Evolutionary conservation across 2,113 vertebrate species (phyloP).

Genomic region (Spea multiplicata): DNA sequence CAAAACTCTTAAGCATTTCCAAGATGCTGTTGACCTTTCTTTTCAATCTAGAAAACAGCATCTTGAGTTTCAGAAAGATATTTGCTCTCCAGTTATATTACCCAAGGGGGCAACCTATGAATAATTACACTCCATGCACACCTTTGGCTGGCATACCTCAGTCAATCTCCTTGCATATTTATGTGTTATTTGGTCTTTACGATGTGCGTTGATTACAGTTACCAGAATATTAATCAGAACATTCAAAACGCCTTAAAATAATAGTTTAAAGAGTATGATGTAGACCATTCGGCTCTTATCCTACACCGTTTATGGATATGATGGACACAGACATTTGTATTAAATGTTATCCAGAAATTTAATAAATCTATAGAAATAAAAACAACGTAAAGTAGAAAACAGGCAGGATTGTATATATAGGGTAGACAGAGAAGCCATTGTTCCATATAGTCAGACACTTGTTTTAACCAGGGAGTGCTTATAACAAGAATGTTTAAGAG

Average conservation of each 20-base stretch:
- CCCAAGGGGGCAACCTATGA: slow-evolving; percentile 32
- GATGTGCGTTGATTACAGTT: background rate
- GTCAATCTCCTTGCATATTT: slow-evolving; percentile 19
- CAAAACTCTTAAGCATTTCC: slow-evolving; percentile 36
- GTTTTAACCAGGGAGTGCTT: no score
- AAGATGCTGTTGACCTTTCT: slow-evolving; percentile 45
- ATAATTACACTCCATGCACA: slow-evolving; percentile 34
- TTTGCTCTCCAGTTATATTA: slow-evolving; percentile 39
- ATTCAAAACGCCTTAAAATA: background rate
- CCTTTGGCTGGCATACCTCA: slow-evolving; percentile 25
- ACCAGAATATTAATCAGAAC: background rate
- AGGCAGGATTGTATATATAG: no score
- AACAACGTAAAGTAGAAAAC: no score
- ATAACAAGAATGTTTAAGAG: no score
- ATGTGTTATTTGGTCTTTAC: slow-evolving; percentile 5
- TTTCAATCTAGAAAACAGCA: slow-evolving; percentile 38
- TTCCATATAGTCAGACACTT: no score
- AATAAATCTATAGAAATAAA: no score
- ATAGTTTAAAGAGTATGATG: background rate
- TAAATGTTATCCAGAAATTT: no score
- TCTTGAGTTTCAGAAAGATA: slow-evolving; percentile 36
- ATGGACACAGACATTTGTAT: no score
- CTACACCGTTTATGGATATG: no score
- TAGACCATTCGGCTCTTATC: no score
- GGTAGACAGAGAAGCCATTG: no score